A percentile compares a stretch with the other conserved stretches of the same genome.
Conservation (phyloP, 2,113 vertebrate species). For the Lycaon pictus region DNA sequence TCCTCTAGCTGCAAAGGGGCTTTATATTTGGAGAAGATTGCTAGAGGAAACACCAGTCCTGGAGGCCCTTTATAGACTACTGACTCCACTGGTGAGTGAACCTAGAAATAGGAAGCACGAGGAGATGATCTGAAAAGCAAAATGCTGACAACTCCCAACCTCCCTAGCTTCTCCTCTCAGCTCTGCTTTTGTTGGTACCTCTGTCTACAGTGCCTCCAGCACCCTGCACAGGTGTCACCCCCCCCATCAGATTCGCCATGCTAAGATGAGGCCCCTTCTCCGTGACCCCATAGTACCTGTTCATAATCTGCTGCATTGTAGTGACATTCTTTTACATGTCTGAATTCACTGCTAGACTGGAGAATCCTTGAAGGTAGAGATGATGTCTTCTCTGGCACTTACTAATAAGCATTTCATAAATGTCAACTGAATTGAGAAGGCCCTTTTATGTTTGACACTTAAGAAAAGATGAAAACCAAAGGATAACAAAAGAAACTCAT, state of each 20-base stretch:
- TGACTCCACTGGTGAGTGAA: background rate
- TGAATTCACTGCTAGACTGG: background rate
- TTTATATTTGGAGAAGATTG: background rate
- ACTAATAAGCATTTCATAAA: background rate
- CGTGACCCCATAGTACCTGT: background rate
- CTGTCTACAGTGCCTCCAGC: background rate
- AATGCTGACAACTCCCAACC: background rate
- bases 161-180: background rate
- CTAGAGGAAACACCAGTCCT: background rate
- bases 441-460: background rate
- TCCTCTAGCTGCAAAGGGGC: background rate
- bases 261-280: background rate
- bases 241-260: background rate
- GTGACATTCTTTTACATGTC: background rate
- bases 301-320: background rate
- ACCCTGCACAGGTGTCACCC: background rate
- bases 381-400: background rate
- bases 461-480: conserved; percentile 26
- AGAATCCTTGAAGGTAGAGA: background rate
- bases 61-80: background rate
- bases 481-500: conserved; percentile 27
- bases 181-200: background rate
- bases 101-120: background rate
- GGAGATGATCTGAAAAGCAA: background rate
- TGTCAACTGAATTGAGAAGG: background rate